Conservation (phyloP, 2,797 vertebrate genomes). For the Hemitrygon akajei region DNA sequence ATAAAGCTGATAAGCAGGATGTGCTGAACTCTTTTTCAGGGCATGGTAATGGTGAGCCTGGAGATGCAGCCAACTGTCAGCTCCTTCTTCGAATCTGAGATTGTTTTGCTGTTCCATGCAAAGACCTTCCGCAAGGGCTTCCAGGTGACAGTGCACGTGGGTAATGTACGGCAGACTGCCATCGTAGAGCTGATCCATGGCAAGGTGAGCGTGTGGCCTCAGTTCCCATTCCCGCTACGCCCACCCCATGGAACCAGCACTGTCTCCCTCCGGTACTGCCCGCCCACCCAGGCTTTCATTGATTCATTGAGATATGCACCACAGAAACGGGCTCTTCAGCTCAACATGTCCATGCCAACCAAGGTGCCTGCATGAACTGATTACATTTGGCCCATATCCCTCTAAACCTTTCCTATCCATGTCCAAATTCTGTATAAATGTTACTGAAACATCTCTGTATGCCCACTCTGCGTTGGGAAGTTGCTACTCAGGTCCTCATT, state of each 20-base stretch:
- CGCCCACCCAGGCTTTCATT: too few species aligned
- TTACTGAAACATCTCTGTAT: too few species aligned
- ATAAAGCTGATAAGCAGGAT: too few species aligned
- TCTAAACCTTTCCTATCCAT: too few species aligned
- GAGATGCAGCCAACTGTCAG: slow-evolving; percentile 97
- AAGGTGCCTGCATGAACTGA: too few species aligned
- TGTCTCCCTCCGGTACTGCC: background rate
- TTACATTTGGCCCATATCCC: too few species aligned
- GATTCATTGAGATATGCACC: too few species aligned
- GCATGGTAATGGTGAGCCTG: slow-evolving; percentile 98
- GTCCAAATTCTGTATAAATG: too few species aligned
- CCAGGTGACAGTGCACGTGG: slow-evolving; percentile 93
- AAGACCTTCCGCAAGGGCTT: slow-evolving; percentile 95
- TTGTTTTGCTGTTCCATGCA: slow-evolving; percentile 89
- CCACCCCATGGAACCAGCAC: background rate
- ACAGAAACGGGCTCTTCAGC: too few species aligned
- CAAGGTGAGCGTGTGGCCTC: slow-evolving; percentile 67
- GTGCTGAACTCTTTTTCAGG: slow-evolving; percentile 55
- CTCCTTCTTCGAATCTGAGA: slow-evolving; percentile 92
- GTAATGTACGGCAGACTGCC: slow-evolving; percentile 91
- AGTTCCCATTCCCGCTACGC: background rate
- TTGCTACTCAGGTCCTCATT: too few species aligned
- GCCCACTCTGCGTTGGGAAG: too few species aligned
- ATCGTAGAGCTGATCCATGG: slow-evolving; percentile 85
- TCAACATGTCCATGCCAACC: too few species aligned